Conservation (phyloP, 2,888 invertebrate genomes). For the Didymodactylos carnosus region DNA sequence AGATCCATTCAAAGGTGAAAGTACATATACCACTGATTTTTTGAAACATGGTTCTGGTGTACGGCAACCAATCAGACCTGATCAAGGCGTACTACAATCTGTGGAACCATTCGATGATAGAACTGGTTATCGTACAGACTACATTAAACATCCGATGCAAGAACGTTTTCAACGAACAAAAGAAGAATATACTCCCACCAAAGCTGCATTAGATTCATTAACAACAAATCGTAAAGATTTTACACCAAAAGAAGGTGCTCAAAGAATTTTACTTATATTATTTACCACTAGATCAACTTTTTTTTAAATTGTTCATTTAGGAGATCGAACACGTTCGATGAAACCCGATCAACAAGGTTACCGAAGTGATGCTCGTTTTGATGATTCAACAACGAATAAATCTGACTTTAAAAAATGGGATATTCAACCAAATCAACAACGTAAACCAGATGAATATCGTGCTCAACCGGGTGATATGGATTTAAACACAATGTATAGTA, state of each 20-base stretch:
- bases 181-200: constrained; percentile 22
- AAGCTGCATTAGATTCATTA: constrained; percentile 25
- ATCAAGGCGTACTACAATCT: constrained; percentile 22
- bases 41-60: constrained; percentile 21
- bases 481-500: constrained; percentile 11
- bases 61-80: constrained; percentile 25
- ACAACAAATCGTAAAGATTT: constrained; percentile 17
- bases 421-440: constrained; percentile 21
- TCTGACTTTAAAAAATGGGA: constrained; percentile 23
- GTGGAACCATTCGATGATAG: constrained; percentile 27
- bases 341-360: constrained; percentile 28
- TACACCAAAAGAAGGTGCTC: constrained; percentile 16
- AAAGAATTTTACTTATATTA: too few relatives aligned
- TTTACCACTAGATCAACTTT: not conserved
- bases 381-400: constrained; percentile 29
- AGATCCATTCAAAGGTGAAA: constrained; percentile 26
- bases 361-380: constrained; percentile 28
- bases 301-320: not conserved
- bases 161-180: constrained; percentile 20
- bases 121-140: constrained; percentile 29
- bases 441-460: constrained; percentile 23
- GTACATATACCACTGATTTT: constrained; percentile 29
- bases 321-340: constrained; percentile 19
- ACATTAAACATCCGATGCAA: constrained; percentile 26
- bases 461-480: constrained; percentile 27